A percentile compares a stretch with the other conserved stretches of the same genome.
phyloP scores from a whole-genome alignment of 2,113 vertebrate species.

The Rhineura floridana region DNA sequence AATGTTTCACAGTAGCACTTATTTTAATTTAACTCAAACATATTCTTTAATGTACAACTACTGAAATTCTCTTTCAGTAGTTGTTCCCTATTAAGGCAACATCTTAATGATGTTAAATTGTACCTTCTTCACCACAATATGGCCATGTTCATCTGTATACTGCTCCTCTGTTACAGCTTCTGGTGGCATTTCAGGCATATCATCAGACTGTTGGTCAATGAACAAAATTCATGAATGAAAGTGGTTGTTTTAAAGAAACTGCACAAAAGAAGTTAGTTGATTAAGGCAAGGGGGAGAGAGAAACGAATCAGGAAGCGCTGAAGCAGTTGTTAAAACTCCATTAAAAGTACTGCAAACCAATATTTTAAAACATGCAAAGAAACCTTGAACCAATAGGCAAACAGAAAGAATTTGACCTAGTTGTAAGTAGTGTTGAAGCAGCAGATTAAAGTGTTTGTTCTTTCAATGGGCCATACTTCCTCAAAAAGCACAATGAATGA shows the following conservation, averaged over 20 bases:
- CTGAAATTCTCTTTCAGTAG: no score
- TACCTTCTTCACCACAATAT: slow-evolving; percentile 94
- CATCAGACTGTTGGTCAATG: slow-evolving; percentile 81
- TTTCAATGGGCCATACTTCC: not conserved
- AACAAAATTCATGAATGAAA: not conserved
- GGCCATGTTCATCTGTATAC: slow-evolving; percentile 90
- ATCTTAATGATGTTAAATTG: not conserved
- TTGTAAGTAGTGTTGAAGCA: not conserved
- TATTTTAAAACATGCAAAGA: slow-evolving; percentile 46
- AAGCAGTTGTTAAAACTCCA: slow-evolving; percentile 9
- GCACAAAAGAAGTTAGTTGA: slow-evolving; percentile 6
- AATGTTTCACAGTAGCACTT: not conserved
- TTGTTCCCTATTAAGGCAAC: not conserved
- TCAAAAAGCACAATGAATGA: not conserved
- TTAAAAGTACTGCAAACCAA: slow-evolving; percentile 16
- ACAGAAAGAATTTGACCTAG: not conserved
- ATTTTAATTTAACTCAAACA: not conserved
- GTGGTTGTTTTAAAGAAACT: not conserved
- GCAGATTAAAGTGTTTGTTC: slow-evolving; percentile 2
- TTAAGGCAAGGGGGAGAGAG: slow-evolving; percentile 32
- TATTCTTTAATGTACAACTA: not conserved
- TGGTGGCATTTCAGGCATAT: slow-evolving; percentile 86
- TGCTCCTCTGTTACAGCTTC: slow-evolving; percentile 92
- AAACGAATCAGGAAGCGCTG: not conserved
- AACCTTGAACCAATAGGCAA: slow-evolving; percentile 32